These are phyloP conservation scores for Odontomachus brunneus DNA, from an alignment of 1,140 invertebrate species.

Conservation along the genomic window DNA sequence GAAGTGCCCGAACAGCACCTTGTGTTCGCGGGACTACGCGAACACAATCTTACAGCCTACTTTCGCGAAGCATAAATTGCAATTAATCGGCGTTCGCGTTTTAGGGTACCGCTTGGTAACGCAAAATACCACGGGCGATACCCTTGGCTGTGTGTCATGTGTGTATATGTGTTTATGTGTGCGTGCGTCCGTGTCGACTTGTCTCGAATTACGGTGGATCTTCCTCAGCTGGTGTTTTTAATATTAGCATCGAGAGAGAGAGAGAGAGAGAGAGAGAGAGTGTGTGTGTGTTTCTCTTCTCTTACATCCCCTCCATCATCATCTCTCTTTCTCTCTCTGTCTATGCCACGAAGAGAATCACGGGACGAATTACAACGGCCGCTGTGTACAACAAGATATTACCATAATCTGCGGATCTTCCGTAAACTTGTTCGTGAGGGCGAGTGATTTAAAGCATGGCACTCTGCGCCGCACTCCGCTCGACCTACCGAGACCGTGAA, in stretches of 20 bases:
- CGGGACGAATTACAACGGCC: conserved; percentile 20
- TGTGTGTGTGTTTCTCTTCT: too few species aligned
- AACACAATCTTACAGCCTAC: neutral
- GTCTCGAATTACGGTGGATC: neutral
- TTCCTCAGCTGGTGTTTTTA: conserved; percentile 34
- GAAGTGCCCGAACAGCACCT: too few species aligned
- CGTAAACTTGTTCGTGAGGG: conserved; percentile 44
- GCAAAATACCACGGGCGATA: neutral
- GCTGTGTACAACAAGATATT: conserved; percentile 42
- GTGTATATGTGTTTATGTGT: neutral
- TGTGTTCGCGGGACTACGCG: neutral
- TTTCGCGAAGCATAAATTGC: neutral
- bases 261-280: too few species aligned
- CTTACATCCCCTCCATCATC: neutral
- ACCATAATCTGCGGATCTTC: conserved; percentile 55
- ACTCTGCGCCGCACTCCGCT: conserved; percentile 50
- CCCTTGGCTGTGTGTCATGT: too few species aligned
- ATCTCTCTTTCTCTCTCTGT: neutral
- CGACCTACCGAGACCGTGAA: conserved; percentile 52
- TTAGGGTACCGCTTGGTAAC: too few species aligned
- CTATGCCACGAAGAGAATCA: neutral
- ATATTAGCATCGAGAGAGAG: conserved; percentile 38
- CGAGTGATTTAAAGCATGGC: conserved; percentile 52
- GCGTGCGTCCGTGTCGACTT: neutral
- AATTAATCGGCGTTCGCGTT: conserved; percentile 7